phyloP scores from a whole-genome alignment of 2,888 invertebrate genomes.

The Drosophila picticornis region DNA sequence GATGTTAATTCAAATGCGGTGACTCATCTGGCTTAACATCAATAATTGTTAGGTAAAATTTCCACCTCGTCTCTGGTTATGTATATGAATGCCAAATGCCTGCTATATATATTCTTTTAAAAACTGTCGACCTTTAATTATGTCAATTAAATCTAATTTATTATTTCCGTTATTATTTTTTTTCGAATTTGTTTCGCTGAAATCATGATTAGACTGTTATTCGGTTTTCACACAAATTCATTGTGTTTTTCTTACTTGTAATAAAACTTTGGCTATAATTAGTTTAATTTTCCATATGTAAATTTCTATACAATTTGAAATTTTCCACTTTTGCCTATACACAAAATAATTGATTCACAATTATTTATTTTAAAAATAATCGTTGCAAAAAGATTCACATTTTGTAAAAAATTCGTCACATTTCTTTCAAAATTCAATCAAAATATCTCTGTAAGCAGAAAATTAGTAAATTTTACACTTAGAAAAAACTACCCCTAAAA shows the following conservation, averaged over 20 bases:
- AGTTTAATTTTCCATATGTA: neutral
- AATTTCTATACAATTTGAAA: neutral
- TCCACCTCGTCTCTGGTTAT: neutral
- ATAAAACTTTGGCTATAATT: neutral
- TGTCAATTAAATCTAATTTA: constrained; percentile 36
- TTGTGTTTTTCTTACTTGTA: neutral
- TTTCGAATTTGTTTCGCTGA: constrained; percentile 1
- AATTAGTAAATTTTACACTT: neutral
- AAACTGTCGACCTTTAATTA: constrained; percentile 23
- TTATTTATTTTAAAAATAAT: neutral
- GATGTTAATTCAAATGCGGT: constrained; percentile 11
- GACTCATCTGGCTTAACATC: constrained; percentile 32
- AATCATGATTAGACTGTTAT: neutral
- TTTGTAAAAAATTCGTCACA: neutral
- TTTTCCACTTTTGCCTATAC: no score
- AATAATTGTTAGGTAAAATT: constrained; percentile 12
- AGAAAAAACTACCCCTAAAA: rapidly evolving
- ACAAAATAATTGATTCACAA: neutral
- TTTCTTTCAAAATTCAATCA: neutral
- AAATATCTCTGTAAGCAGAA: neutral
- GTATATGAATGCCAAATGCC: constrained; percentile 14
- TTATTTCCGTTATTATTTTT: constrained; percentile 24
- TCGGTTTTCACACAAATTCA: neutral
- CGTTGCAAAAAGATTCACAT: neutral
- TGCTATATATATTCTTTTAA: neutral